Evolutionary conservation across 30 jellyfish, hydroid and myxozoan genomes (phyloP).

Genomic region (Hydractinia symbiolongicarpus): DNA sequence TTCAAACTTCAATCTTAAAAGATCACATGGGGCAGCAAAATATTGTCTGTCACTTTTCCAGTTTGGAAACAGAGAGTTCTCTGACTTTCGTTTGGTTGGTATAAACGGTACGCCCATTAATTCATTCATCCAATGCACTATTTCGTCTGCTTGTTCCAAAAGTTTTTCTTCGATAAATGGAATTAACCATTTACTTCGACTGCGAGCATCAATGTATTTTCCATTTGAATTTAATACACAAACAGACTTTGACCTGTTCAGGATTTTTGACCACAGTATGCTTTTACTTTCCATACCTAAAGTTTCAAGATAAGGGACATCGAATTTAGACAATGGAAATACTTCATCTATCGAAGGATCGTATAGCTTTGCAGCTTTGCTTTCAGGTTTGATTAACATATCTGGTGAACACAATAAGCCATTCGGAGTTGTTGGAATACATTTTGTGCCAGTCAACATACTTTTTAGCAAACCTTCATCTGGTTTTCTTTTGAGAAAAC

Average conservation of each 20-base stretch:
- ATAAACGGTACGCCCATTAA: conserved; percentile 3
- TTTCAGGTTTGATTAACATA: not conserved
- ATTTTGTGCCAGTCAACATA: not conserved
- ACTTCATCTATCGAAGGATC: no score
- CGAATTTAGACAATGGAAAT: no score
- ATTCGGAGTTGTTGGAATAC: conserved; percentile 11
- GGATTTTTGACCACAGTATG: conserved; percentile 31
- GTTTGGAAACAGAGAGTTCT: not conserved
- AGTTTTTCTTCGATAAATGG: not conserved
- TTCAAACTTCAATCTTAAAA: not conserved
- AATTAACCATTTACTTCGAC: conserved; percentile 3
- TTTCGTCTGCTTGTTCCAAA: no score
- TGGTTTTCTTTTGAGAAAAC: not conserved
- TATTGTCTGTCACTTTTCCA: not conserved
- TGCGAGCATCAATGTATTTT: not conserved
- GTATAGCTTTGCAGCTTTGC: no score
- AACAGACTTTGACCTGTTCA: conserved; percentile 44
- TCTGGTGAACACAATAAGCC: not conserved
- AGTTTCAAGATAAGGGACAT: not conserved
- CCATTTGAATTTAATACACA: not conserved
- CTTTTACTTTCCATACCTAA: conserved; percentile 1
- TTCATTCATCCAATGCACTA: not conserved
- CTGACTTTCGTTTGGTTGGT: conserved; percentile 8
- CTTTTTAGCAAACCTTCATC: no score
- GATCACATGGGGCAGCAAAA: conserved; percentile 22